Conservation (phyloP, 1,140 invertebrate genomes). For the Diploscapter pachys region DNA sequence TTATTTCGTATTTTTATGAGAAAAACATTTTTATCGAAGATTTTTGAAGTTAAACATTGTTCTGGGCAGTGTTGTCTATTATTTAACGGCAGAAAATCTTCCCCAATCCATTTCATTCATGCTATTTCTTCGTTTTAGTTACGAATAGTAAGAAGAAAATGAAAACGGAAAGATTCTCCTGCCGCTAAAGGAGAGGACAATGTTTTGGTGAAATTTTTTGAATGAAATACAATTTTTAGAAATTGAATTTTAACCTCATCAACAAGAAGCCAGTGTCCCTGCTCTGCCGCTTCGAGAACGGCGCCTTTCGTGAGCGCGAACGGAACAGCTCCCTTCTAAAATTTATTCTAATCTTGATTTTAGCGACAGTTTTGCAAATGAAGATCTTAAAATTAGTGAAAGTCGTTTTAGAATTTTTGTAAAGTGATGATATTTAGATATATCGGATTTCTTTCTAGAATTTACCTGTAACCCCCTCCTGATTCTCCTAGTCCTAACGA, state of each 20-base stretch:
- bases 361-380: too few species aligned
- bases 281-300: conserved; percentile 46
- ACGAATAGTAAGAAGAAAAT: too few species aligned
- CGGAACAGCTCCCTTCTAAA: conserved; percentile 36
- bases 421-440: too few species aligned
- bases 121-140: not conserved
- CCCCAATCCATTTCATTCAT: conserved; percentile 8
- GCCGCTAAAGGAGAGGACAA: not conserved
- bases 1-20: too few species aligned
- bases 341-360: too few species aligned
- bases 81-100: not conserved
- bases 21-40: too few species aligned
- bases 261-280: conserved; percentile 55
- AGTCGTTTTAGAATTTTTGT: too few species aligned
- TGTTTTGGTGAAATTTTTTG: not conserved
- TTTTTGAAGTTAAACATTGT: too few species aligned
- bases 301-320: conserved; percentile 53
- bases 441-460: too few species aligned
- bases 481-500: conserved; percentile 69
- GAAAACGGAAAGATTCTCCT: too few species aligned
- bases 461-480: conserved; percentile 65
- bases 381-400: too few species aligned
- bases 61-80: too few species aligned
- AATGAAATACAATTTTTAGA: not conserved
- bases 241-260: conserved; percentile 42